phyloP scores from a whole-genome alignment of 2,113 vertebrate species.

The Scortum barcoo region DNA sequence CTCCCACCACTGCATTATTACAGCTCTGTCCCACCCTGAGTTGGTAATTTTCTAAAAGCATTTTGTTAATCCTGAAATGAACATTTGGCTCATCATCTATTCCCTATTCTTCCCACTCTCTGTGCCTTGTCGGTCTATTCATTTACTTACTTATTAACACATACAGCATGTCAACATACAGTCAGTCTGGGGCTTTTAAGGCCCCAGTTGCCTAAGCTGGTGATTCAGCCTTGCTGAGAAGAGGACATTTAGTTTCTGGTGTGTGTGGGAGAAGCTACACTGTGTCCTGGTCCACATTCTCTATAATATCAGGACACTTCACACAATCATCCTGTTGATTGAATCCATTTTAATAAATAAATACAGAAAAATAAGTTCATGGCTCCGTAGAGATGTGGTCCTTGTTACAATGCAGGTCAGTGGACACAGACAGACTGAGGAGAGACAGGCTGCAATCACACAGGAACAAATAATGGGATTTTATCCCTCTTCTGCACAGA shows the following conservation, averaged over 20 bases:
- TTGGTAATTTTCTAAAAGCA: neutral
- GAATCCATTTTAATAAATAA: slow-evolving; percentile 85
- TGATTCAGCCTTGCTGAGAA: neutral
- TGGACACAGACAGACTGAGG: slow-evolving; percentile 63
- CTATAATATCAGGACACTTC: slow-evolving; percentile 40
- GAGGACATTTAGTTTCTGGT: neutral
- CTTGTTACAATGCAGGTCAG: slow-evolving; percentile 77
- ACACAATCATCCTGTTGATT: slow-evolving; percentile 34
- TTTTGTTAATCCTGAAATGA: neutral
- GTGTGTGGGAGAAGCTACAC: neutral
- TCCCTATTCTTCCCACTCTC: neutral
- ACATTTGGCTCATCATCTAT: neutral
- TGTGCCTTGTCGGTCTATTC: too few species aligned
- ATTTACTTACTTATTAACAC: neutral
- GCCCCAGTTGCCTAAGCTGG: too few species aligned
- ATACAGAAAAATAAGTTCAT: slow-evolving; percentile 87
- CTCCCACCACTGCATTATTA: neutral
- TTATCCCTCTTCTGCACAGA: slow-evolving; percentile 47
- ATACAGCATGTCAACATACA: neutral
- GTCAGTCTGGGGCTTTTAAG: neutral
- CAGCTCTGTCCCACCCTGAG: neutral
- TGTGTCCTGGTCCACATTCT: neutral
- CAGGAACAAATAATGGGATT: slow-evolving; percentile 52
- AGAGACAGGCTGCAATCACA: slow-evolving; percentile 56
- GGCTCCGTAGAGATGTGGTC: slow-evolving; percentile 74